These are phyloP conservation scores for Maconellicoccus hirsutus DNA, from an alignment of 1,140 invertebrate genomes.

Conservation along the genomic window DNA sequence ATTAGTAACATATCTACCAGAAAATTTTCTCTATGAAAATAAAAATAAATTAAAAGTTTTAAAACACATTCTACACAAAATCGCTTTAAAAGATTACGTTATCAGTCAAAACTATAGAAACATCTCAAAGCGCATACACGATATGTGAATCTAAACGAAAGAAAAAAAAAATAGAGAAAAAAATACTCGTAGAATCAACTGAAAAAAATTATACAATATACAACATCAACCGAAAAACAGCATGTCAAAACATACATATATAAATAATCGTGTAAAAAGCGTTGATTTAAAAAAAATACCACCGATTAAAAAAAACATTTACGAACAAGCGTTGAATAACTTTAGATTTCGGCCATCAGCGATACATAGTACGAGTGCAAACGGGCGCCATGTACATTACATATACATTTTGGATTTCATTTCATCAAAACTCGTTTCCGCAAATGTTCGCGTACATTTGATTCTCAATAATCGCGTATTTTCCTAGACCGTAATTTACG, in stretches of 20 bases:
- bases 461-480: not conserved
- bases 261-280: not conserved
- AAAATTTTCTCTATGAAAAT: conserved; percentile 11
- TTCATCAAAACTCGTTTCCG: too few relatives aligned
- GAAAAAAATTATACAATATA: not conserved
- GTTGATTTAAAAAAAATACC: not conserved
- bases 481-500: not conserved
- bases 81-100: not conserved
- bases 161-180: conserved; percentile 13
- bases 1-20: conserved; percentile 13
- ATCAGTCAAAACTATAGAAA: conserved; percentile 15
- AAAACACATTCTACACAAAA: conserved; percentile 17
- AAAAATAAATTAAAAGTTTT: conserved; percentile 19
- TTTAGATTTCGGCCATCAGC: not conserved
- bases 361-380: not conserved
- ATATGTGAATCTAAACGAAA: not conserved
- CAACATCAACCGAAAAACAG: conserved; percentile 1
- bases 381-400: not conserved
- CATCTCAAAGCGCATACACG: conserved; percentile 10
- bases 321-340: not conserved
- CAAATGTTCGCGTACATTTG: not conserved
- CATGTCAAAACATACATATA: not conserved
- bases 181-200: not conserved
- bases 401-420: not conserved
- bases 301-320: not conserved